A percentile compares a stretch with the other conserved stretches of the same genome.
These are phyloP conservation scores for Remorina albescens DNA, from an alignment of 2,797 vertebrate species.

Conservation along the genomic window DNA sequence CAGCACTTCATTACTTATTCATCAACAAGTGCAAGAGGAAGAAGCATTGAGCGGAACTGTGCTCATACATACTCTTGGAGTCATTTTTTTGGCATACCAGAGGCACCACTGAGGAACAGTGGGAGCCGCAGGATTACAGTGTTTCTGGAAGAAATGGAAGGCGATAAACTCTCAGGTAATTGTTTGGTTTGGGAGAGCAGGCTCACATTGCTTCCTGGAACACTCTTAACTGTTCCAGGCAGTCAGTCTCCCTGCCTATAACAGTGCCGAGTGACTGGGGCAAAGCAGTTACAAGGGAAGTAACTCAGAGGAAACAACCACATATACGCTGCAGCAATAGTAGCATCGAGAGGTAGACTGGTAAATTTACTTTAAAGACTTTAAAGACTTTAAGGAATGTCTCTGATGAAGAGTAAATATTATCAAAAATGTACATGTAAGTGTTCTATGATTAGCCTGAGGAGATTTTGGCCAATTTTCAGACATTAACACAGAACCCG, in stretches of 20 bases:
- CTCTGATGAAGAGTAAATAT: constrained; percentile 19
- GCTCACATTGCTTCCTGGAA: constrained; percentile 29
- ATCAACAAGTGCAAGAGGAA: constrained; percentile 53
- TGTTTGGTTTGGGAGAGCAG: constrained; percentile 45
- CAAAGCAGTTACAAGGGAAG: constrained; percentile 54
- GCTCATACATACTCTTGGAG: constrained; percentile 28
- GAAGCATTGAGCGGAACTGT: constrained; percentile 5
- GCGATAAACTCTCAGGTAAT: constrained; percentile 57
- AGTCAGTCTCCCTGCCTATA: constrained; percentile 11
- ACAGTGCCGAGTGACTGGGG: constrained; percentile 24
- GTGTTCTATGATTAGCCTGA: background rate
- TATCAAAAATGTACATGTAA: background rate
- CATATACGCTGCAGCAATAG: constrained; percentile 18
- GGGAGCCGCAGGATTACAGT: constrained; percentile 47
- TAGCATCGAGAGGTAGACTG: background rate
- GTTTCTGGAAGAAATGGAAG: constrained; percentile 48
- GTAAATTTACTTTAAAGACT: background rate
- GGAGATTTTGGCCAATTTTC: background rate
- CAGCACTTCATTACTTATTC: constrained; percentile 56
- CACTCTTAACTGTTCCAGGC: background rate
- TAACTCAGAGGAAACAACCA: constrained; percentile 21
- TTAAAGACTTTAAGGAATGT: constrained; percentile 3
- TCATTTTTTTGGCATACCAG: constrained; percentile 45
- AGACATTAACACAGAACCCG: background rate
- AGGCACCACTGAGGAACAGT: constrained; percentile 41